Base-by-base conservation (phyloP, 1,140 invertebrate genomes). In the Eulimnadia texana region DNA sequence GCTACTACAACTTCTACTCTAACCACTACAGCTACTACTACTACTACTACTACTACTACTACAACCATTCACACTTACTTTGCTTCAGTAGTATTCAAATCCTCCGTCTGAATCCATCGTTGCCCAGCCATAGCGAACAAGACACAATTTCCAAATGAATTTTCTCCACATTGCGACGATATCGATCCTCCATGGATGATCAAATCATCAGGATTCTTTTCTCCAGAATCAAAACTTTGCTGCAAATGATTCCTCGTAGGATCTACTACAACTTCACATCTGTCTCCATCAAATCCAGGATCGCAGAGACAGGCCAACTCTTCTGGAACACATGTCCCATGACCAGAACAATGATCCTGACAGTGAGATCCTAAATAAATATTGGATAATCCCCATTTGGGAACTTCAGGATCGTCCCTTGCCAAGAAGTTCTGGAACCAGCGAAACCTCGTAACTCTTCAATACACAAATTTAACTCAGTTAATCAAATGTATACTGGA, bases 341-440 rank as follows among this genome's bases (percentile, higher is more conserved):
- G 73, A 16, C 76, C 75, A 28, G 68, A 67, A 64, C 76, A 77
- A 61, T 76, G 70, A 27, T 72, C 67, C 59, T 68, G 64, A 67
- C 76, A 77, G 6, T 70, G 64, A 64, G 74, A 75, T 2, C 76
- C 75, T 60, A 77, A 71, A 65, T 75, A 76, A 19, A 77, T 67
- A 64, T 75, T 76, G 63, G 76, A 74, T 22, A 77, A 64, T 10
- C 73, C 73, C 76, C 76, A 77, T 2, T 62, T 58, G 16, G 52
- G 50, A 29, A 69, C 68, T 24, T 73, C 70, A 9, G 69, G 70
- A 63, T 67, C 70, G 53, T 72, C 68, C 29, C 68, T 57, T 1
- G 68, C 63, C 20, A 70, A 69, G 28, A 71, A 67, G 1, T 73
- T 74, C 63, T 77, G 75, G 49, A 71, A 71, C 76, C 76, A 77